These are phyloP conservation scores for Sphyrna mokarran DNA, from an alignment of 2,113 vertebrate genomes.

Conservation along the genomic window DNA sequence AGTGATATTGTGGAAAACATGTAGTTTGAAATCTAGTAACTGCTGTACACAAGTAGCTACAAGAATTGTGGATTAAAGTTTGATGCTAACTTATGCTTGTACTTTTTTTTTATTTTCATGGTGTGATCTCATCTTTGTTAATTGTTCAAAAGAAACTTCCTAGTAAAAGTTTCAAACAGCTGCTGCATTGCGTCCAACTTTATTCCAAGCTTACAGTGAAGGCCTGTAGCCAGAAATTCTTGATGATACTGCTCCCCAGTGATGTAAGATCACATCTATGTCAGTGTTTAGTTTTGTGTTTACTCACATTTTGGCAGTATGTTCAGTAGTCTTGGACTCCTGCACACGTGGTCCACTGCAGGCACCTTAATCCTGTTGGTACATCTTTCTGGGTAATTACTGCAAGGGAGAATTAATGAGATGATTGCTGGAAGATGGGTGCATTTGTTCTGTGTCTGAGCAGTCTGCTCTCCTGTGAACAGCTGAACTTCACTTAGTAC, in stretches of 20 bases:
- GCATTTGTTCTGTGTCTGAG: neutral
- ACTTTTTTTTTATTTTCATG: neutral
- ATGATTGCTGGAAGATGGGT: neutral
- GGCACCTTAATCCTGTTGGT: neutral
- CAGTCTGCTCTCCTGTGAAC: neutral
- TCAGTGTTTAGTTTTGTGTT: neutral
- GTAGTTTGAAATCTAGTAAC: neutral
- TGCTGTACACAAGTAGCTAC: neutral
- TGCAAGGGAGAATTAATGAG: neutral
- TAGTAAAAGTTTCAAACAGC: neutral
- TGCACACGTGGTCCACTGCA: neutral
- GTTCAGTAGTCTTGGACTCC: neutral
- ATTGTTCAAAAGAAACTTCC: neutral
- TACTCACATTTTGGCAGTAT: neutral
- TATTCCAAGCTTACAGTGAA: neutral
- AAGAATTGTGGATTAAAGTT: neutral
- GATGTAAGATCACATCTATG: neutral
- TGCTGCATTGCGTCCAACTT: neutral
- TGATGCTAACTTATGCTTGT: neutral
- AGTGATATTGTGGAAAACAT: neutral
- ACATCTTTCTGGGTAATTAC: neutral
- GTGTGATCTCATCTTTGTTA: neutral
- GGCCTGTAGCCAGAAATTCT: neutral
- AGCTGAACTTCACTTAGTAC: neutral
- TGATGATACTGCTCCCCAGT: neutral